These are phyloP conservation scores for Calephelis nemesis DNA, from an alignment of 1,140 invertebrate species.

Conservation along the genomic window DNA sequence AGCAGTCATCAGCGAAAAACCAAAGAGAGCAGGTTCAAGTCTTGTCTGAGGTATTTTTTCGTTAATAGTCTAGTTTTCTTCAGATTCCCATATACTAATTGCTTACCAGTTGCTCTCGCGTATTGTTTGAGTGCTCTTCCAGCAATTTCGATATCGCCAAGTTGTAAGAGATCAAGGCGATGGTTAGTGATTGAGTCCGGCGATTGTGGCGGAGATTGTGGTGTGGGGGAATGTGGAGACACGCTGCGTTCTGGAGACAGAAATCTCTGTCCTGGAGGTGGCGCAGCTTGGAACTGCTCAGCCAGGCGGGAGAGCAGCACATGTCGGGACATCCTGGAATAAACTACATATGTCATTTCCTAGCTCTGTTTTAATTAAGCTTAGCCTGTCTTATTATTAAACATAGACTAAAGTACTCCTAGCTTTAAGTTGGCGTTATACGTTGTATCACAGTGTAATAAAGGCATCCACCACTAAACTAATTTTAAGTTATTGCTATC, in stretches of 20 bases:
- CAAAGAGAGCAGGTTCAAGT: too few relatives aligned
- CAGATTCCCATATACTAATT: not conserved
- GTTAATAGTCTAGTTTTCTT: not conserved
- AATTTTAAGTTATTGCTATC: too few relatives aligned
- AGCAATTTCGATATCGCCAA: slow-evolving; percentile 68
- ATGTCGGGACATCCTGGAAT: slow-evolving; percentile 64
- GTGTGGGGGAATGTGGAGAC: slow-evolving; percentile 52
- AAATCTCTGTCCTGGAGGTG: slow-evolving; percentile 60
- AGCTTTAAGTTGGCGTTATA: too few relatives aligned
- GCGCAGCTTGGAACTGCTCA: slow-evolving; percentile 64
- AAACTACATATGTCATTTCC: not conserved
- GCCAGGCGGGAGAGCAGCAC: slow-evolving; percentile 66
- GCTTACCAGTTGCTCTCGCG: slow-evolving; percentile 63
- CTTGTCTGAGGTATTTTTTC: too few relatives aligned
- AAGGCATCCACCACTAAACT: too few relatives aligned
- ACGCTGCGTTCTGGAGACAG: slow-evolving; percentile 63
- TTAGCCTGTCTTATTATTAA: too few relatives aligned
- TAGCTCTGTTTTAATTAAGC: not conserved
- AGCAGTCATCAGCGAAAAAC: too few relatives aligned
- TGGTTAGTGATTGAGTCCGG: slow-evolving; percentile 53
- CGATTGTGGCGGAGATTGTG: slow-evolving; percentile 57
- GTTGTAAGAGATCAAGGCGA: slow-evolving; percentile 52
- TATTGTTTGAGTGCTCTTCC: slow-evolving; percentile 68
- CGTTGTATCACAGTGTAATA: too few relatives aligned
- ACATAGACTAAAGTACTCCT: too few relatives aligned